Evolutionary conservation across 1,140 invertebrate genomes (phyloP).

Genomic region (Camponotus pennsylvanicus): DNA sequence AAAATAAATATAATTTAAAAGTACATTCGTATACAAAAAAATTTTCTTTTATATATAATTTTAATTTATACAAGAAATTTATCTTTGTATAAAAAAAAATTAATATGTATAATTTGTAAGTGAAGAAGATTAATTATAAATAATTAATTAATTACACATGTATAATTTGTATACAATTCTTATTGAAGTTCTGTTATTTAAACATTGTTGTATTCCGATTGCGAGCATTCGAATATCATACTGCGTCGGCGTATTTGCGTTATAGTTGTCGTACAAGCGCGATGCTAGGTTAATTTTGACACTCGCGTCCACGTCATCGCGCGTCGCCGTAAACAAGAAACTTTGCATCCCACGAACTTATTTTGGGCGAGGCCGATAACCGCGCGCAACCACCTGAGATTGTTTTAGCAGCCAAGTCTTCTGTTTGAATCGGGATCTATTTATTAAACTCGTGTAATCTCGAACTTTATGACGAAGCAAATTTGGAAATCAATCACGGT

Average conservation of each 20-base stretch:
- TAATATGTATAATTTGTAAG: too few relatives aligned
- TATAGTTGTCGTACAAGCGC: too few relatives aligned
- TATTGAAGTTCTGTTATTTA: not conserved
- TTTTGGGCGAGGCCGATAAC: constrained; percentile 51
- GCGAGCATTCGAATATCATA: not conserved
- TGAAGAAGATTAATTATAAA: too few relatives aligned
- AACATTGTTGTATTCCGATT: not conserved
- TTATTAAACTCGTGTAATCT: not conserved
- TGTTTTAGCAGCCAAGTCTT: not conserved
- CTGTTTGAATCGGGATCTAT: not conserved
- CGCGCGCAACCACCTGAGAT: constrained; percentile 35
- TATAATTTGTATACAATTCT: not conserved
- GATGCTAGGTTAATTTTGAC: constrained; percentile 36
- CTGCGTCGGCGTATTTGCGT: not conserved
- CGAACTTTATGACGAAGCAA: not conserved
- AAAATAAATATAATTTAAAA: not conserved
- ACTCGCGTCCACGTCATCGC: constrained; percentile 22
- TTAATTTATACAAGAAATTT: too few relatives aligned
- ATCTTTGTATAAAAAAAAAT: too few relatives aligned
- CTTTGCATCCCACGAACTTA: constrained; percentile 17
- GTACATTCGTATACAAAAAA: not conserved
- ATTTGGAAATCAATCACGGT: not conserved
- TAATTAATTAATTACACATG: not conserved
- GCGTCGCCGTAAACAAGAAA: constrained; percentile 38
- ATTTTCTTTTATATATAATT: not conserved